Evolutionary conservation across 2,888 invertebrate species (phyloP).

Genomic region (Pachliopta kotzebuea): DNA sequence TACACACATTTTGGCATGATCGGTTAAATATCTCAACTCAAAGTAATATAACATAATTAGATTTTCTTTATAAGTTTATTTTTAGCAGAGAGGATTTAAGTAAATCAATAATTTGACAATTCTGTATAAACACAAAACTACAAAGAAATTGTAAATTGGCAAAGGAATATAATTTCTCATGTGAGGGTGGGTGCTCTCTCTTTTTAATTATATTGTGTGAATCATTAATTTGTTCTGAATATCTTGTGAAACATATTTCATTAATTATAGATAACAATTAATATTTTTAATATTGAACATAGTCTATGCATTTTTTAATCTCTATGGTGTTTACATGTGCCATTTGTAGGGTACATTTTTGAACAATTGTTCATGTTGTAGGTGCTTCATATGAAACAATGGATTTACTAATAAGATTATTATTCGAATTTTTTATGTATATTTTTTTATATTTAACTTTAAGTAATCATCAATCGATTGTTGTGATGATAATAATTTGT

Average conservation of each 20-base stretch:
- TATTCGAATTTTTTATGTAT: slow-evolving; percentile 4
- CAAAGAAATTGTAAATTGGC: no score
- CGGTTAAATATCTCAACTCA: slow-evolving; percentile 7
- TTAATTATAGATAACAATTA: no score
- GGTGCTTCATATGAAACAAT: slow-evolving; percentile 24
- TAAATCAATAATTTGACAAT: no score
- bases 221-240: no score
- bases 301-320: not conserved
- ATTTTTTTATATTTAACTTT: slow-evolving; percentile 4
- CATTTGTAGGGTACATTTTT: slow-evolving; percentile 20
- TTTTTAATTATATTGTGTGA: no score
- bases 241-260: no score
- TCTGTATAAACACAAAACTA: no score
- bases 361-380: slow-evolving; percentile 15
- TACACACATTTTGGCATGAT: slow-evolving; percentile 17
- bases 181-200: no score
- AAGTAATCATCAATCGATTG: not conserved
- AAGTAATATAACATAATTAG: slow-evolving; percentile 18
- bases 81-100: not conserved
- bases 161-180: no score
- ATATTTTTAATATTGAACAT: no score
- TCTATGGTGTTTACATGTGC: slow-evolving; percentile 18
- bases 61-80: not conserved
- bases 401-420: not conserved
- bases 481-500: slow-evolving; percentile 1